A percentile compares a stretch with the other conserved stretches of the same genome.
Evolutionary conservation across 2,113 vertebrate genomes (phyloP).

Genomic region (Halichoerus grypus): DNA sequence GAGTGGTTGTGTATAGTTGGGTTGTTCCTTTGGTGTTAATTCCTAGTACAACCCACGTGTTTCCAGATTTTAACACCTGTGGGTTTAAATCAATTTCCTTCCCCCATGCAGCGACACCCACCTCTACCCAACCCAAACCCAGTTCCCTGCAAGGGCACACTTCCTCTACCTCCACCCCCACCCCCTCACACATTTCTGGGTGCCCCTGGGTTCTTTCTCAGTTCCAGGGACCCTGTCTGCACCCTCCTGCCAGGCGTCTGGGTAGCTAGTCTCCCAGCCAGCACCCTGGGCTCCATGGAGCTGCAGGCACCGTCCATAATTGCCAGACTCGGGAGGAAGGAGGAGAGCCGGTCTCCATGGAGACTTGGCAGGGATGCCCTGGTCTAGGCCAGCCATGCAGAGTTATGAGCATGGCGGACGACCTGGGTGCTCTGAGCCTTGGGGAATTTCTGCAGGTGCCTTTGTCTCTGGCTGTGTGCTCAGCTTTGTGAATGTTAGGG

Average conservation of each 20-base stretch:
- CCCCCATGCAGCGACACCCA: not conserved
- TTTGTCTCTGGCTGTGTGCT: slow-evolving; percentile 49
- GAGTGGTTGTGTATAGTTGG: not conserved
- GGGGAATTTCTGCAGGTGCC: slow-evolving; percentile 39
- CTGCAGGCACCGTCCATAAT: not conserved
- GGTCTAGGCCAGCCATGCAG: not conserved
- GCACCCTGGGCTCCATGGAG: not conserved
- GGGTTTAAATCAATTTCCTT: not conserved
- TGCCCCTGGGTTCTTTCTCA: not conserved
- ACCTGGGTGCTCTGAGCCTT: slow-evolving; percentile 21
- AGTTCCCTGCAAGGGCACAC: not conserved
- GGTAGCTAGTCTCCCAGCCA: not conserved
- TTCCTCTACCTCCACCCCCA: accelerated
- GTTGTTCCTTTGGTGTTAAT: not conserved
- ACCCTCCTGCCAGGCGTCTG: not conserved
- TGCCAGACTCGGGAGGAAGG: not conserved
- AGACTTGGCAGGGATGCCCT: not conserved
- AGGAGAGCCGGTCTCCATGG: slow-evolving; percentile 53
- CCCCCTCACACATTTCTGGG: not conserved
- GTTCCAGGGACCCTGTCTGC: not conserved
- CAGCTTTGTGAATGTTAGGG: slow-evolving; percentile 56
- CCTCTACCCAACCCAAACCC: not conserved
- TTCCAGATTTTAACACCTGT: not conserved
- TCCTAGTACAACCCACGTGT: not conserved
- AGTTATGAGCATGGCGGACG: not conserved